Evolutionary conservation across 2,888 invertebrate species (phyloP).

Genomic region (Orthosia gothica): DNA sequence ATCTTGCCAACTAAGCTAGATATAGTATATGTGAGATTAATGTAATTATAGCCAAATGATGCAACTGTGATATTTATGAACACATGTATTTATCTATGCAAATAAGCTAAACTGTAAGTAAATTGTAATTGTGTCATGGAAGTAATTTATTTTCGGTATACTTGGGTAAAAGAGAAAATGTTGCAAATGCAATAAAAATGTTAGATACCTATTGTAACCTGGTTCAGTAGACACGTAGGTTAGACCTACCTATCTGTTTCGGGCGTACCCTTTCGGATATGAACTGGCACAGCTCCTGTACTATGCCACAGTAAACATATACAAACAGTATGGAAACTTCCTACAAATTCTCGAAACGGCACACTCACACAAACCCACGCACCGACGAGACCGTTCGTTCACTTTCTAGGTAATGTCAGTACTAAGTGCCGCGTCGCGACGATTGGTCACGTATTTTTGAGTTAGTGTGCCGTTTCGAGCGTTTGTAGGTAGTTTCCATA

Average conservation of each 20-base stretch:
- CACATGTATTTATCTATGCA: slow-evolving; percentile 54
- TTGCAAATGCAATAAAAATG: slow-evolving; percentile 20
- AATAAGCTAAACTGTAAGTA: slow-evolving; percentile 42
- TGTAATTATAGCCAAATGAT: slow-evolving; percentile 65
- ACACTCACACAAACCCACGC: too few relatives aligned
- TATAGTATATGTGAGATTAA: slow-evolving; percentile 28
- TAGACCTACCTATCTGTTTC: slow-evolving; percentile 7
- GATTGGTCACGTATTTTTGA: too few relatives aligned
- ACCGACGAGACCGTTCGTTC: too few relatives aligned
- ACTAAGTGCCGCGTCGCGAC: too few relatives aligned
- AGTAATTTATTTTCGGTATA: slow-evolving; percentile 45
- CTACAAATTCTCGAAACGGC: too few relatives aligned
- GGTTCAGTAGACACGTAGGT: slow-evolving; percentile 21
- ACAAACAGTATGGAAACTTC: too few relatives aligned
- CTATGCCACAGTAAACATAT: too few relatives aligned
- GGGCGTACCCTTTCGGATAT: too few relatives aligned
- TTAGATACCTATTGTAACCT: slow-evolving; percentile 1
- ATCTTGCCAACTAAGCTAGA: slow-evolving; percentile 39
- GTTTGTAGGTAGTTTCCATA: too few relatives aligned
- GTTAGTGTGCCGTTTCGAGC: too few relatives aligned
- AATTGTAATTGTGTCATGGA: slow-evolving; percentile 27
- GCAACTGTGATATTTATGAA: slow-evolving; percentile 66
- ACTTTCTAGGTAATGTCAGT: too few relatives aligned
- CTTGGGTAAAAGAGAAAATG: slow-evolving; percentile 13
- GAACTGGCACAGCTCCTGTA: too few relatives aligned